These are phyloP conservation scores for Micronisus gabar DNA, from an alignment of 2,113 vertebrate species.

Conservation along the genomic window DNA sequence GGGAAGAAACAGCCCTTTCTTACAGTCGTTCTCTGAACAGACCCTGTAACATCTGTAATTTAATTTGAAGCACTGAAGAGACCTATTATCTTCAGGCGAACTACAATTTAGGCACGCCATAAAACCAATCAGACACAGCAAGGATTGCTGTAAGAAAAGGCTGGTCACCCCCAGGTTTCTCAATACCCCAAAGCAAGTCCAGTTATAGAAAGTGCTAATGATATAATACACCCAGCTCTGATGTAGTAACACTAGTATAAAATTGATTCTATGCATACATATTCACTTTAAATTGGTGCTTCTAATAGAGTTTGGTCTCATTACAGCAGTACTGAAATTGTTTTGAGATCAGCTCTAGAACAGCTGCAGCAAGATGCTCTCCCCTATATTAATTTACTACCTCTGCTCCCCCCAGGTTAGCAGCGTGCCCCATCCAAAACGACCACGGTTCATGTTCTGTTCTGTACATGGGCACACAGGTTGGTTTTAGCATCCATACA, in stretches of 20 bases:
- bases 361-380: neutral
- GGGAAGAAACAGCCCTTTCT: neutral
- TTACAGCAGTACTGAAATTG: neutral
- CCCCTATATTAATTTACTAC: neutral
- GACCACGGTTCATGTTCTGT: fast-evolving
- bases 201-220: neutral
- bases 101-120: constrained; percentile 12
- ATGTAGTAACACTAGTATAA: neutral
- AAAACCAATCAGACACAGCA: constrained; percentile 40
- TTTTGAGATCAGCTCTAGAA: neutral
- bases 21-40: neutral
- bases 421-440: neutral
- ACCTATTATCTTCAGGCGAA: constrained; percentile 15
- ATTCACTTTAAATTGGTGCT: neutral
- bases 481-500: neutral
- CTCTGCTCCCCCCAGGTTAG: neutral
- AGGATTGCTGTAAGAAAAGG: neutral
- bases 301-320: neutral
- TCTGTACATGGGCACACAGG: neutral
- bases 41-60: constrained; percentile 45
- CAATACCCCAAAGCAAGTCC: neutral
- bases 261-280: neutral
- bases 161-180: neutral
- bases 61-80: constrained; percentile 41
- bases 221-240: neutral